Base-by-base conservation (phyloP, 2,888 invertebrate genomes). In the Notocelia uddmanniana region DNA sequence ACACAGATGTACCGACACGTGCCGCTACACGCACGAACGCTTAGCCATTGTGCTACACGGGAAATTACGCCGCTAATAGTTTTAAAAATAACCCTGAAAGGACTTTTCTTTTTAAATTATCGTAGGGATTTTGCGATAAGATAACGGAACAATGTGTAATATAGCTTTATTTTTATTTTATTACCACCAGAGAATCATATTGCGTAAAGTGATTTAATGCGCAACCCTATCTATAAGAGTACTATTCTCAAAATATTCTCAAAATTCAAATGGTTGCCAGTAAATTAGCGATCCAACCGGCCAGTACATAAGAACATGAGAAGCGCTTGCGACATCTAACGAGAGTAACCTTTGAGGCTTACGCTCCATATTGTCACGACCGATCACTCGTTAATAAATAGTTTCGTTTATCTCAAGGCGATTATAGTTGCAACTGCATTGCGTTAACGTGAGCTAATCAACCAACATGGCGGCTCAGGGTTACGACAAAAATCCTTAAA, bases 361-460 rank as follows among this genome's bases (percentile, higher is more conserved):
- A 68, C 88, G 89, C 86, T 89, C 89, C 83, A 89, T 87, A 92
- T 91, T 92, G 92, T 92, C 90, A 91, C 89, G 92, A 89, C 82
- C 80, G 85, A 91, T 90, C 89, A 84, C 81, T 81, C 83, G 82
- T 82, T 89, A 87, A 88, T 88, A 88, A 90, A 92, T 89, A 83
- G 85, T 85, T 85, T 82, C 83, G 83, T 85, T 89, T 90, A 87
- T 89, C 89, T 86, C 77, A 78, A 78, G 80, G 79, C 80, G 78
- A 82, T 82, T 82, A 84, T 81, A 81, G 81, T 79, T 78, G 81
- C 82, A 80, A 73, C 74, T 80, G 78, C 76, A 76, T 78, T 79
- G 78, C 79, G 77, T 85, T 85, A 83, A 79, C 68, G 67, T 62
- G 57, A 72, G 72, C 68, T 68, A 68, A 72, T 68, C 72, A 73